Evolutionary conservation across 1,140 invertebrate genomes (phyloP).

Genomic region (Galleria mellonella): DNA sequence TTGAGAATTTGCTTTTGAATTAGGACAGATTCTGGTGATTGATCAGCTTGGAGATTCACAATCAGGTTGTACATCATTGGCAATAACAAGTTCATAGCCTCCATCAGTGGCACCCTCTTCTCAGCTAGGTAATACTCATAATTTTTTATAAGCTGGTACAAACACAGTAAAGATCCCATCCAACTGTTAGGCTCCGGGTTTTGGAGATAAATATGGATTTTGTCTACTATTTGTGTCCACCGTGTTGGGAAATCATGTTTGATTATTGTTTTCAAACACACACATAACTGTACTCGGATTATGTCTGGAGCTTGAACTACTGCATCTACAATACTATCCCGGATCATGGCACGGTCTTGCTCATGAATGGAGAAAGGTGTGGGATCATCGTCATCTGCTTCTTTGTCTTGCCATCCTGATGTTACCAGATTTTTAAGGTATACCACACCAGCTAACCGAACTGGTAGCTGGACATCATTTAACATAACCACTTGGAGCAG

Average conservation of each 20-base stretch:
- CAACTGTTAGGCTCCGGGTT: conserved; percentile 86
- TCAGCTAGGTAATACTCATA: conserved; percentile 96
- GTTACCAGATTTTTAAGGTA: conserved; percentile 97
- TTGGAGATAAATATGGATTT: conserved; percentile 83
- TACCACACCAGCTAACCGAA: conserved; percentile 96
- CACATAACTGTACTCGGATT: conserved; percentile 90
- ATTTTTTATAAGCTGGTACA: conserved; percentile 97
- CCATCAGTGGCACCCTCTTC: conserved; percentile 91
- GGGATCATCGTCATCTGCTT: conserved; percentile 83
- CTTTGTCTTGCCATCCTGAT: conserved; percentile 91
- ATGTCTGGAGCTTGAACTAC: conserved; percentile 95
- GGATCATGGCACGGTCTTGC: conserved; percentile 94
- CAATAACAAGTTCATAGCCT: conserved; percentile 95
- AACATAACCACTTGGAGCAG: conserved; percentile 96
- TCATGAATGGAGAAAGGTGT: conserved; percentile 94
- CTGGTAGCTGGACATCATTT: conserved; percentile 90
- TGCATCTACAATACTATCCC: conserved; percentile 95
- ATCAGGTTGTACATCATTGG: conserved; percentile 94
- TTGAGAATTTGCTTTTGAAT: conserved; percentile 98
- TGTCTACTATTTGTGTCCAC: conserved; percentile 97
- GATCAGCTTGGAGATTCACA: conserved; percentile 86
- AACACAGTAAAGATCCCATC: conserved; percentile 92
- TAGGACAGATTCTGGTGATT: conserved; percentile 89
- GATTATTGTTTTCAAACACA: conserved; percentile 93
- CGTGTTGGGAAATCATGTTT: conserved; percentile 96